phyloP scores from a whole-genome alignment of 2,113 vertebrate species.

The Opisthocomus hoazin region DNA sequence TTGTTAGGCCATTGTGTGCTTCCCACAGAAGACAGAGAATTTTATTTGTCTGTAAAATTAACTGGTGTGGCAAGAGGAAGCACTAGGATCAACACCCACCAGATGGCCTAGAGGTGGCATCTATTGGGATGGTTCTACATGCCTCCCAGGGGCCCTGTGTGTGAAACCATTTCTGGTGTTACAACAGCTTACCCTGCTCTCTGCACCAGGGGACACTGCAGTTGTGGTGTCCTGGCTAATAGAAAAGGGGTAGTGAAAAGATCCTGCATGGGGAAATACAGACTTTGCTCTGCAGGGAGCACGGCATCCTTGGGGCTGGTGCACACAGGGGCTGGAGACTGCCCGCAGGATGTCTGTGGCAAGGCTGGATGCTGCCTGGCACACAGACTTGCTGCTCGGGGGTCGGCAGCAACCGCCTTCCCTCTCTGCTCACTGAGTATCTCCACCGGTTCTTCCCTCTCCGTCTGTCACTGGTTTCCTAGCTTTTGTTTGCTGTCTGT shows the following conservation, averaged over 20 bases:
- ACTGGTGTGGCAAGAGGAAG: not conserved
- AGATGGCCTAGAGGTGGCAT: not conserved
- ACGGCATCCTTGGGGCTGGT: not conserved
- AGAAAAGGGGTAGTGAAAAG: not conserved
- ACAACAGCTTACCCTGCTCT: not conserved
- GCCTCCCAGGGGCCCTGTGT: not conserved
- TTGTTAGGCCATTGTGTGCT: constrained; percentile 25
- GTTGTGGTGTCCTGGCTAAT: not conserved
- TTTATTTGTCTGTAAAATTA: constrained; percentile 27
- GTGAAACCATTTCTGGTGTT: not conserved
- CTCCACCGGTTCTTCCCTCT: not conserved
- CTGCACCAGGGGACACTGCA: not conserved
- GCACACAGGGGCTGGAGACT: fast-evolving
- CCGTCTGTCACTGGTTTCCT: not conserved
- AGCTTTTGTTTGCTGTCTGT: not conserved
- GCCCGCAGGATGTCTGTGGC: fast-evolving
- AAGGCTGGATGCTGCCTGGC: not conserved
- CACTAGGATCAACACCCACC: not conserved
- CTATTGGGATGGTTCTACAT: not conserved
- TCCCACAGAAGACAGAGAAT: not conserved
- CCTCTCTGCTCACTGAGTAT: not conserved
- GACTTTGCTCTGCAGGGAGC: not conserved
- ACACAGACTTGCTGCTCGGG: fast-evolving
- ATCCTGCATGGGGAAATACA: not conserved
- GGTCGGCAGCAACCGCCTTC: not conserved